Evolutionary conservation across 2,797 vertebrate species (phyloP).

Genomic region (Melanotaenia maccullochi): DNA sequence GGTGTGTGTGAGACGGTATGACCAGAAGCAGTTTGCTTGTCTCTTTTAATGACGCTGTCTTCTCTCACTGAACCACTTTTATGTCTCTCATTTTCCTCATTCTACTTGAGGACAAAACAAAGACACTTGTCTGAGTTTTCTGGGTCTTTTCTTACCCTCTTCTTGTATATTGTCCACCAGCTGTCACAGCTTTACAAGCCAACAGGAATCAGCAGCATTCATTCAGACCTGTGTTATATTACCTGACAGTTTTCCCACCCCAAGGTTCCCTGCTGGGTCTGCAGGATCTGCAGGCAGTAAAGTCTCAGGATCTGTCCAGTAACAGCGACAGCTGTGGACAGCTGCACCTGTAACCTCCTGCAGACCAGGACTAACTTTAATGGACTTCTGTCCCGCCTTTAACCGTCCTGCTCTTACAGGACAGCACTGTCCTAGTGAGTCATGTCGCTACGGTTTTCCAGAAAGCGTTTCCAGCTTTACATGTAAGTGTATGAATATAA

Average conservation of each 20-base stretch:
- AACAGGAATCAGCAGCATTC: neutral
- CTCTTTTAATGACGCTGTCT: too few species aligned
- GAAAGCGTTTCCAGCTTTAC: neutral
- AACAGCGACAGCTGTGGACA: neutral
- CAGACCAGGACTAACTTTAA: slow-evolving; percentile 18
- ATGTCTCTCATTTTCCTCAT: too few species aligned
- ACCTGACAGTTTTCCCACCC: slow-evolving; percentile 12
- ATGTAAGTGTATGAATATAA: neutral
- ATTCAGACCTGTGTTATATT: slow-evolving; percentile 19
- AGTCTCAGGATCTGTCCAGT: neutral
- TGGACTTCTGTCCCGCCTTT: neutral
- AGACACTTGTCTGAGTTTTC: neutral
- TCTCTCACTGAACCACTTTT: too few species aligned
- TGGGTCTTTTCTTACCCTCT: neutral
- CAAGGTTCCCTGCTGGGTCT: slow-evolving; percentile 32
- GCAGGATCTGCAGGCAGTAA: neutral
- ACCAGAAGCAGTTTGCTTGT: too few species aligned
- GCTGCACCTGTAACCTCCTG: slow-evolving; percentile 38
- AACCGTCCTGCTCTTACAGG: neutral
- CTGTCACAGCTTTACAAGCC: neutral
- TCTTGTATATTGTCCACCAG: slow-evolving; percentile 18
- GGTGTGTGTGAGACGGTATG: too few species aligned
- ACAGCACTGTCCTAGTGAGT: neutral
- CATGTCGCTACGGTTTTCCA: neutral
- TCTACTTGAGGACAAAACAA: neutral